Evolutionary conservation across 2,888 invertebrate genomes (phyloP).

Genomic region (Drosophila sordidapex): DNA sequence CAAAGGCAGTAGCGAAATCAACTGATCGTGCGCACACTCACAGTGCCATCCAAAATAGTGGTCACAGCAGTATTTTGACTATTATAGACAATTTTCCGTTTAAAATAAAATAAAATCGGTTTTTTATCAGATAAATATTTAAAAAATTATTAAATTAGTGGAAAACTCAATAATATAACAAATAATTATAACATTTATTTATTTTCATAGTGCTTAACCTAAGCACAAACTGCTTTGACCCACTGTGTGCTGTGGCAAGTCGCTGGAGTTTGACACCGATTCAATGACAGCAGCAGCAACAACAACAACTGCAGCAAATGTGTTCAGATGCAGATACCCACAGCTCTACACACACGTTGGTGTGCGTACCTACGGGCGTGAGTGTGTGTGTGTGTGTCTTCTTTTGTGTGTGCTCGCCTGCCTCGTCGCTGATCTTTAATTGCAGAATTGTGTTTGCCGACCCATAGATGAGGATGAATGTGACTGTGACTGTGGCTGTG

Average conservation of each 20-base stretch:
- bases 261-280: slow-evolving; percentile 67
- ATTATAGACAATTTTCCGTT: not conserved
- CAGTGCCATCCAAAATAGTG: slow-evolving; percentile 25
- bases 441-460: slow-evolving; percentile 70
- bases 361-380: slow-evolving; percentile 31
- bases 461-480: slow-evolving; percentile 47
- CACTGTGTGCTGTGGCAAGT: slow-evolving; percentile 50
- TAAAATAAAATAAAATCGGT: no score
- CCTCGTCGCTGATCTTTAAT: slow-evolving; percentile 70
- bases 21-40: slow-evolving; percentile 5
- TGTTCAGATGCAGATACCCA: slow-evolving; percentile 34
- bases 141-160: not conserved
- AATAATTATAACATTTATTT: not conserved
- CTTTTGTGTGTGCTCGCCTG: slow-evolving; percentile 35
- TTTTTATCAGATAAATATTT: not conserved
- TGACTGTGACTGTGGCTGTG: slow-evolving; percentile 8
- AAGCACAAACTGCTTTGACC: not conserved
- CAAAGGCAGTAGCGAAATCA: slow-evolving; percentile 47
- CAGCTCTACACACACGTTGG: slow-evolving; percentile 11
- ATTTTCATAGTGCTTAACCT: not conserved
- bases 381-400: slow-evolving; percentile 18
- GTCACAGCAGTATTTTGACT: not conserved
- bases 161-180: not conserved
- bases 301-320: slow-evolving; percentile 25
- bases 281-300: slow-evolving; percentile 56